A percentile compares a stretch with the other conserved stretches of the same genome.
Evolutionary conservation across 2,797 vertebrate species (phyloP).

Genomic region (Smutsia temminckii): DNA sequence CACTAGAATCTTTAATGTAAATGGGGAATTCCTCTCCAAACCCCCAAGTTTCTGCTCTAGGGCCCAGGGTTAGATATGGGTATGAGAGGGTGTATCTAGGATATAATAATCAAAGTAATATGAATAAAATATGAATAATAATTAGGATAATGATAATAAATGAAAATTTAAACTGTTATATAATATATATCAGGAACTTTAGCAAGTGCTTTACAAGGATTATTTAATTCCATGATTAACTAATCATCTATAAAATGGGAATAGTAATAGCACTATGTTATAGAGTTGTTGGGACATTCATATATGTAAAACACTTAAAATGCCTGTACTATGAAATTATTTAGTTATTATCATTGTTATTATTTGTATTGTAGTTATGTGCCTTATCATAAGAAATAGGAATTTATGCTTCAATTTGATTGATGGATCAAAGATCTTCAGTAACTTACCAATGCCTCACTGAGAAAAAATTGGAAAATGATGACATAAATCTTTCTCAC

Average conservation of each 20-base stretch:
- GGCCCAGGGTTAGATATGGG: not conserved
- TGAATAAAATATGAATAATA: not conserved
- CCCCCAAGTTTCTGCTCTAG: not conserved
- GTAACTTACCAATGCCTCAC: not conserved
- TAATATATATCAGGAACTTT: not conserved
- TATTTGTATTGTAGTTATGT: not conserved
- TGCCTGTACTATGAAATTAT: not conserved
- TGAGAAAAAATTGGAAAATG: not conserved
- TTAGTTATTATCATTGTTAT: not conserved
- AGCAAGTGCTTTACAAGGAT: not conserved
- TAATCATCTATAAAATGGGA: not conserved
- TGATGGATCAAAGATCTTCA: not conserved
- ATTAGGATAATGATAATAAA: not conserved
- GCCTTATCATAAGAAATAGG: not conserved
- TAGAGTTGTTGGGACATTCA: not conserved
- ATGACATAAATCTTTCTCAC: not conserved
- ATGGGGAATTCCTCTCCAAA: not conserved
- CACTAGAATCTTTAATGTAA: not conserved
- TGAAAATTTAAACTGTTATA: not conserved
- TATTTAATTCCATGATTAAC: not conserved
- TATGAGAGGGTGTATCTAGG: fast-evolving
- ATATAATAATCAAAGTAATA: not conserved
- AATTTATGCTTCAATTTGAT: not conserved
- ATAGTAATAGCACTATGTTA: not conserved
- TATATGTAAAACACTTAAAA: not conserved